phyloP scores from a whole-genome alignment of 2,888 invertebrate genomes.

The Tetragnatha montana region DNA sequence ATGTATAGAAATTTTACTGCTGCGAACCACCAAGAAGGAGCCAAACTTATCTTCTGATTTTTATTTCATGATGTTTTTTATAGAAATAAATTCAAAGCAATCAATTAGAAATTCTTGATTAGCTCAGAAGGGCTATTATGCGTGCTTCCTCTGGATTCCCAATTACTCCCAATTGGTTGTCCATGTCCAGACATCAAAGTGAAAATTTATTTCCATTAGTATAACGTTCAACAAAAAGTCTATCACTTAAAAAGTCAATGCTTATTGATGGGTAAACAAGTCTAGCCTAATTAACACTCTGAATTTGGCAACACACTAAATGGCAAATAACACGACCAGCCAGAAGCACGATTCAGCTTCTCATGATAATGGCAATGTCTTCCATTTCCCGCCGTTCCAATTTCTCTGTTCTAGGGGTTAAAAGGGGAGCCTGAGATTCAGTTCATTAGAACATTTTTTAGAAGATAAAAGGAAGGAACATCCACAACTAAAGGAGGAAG shows the following conservation, averaged over 20 bases:
- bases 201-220: neutral
- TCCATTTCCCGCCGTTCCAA: constrained; percentile 20
- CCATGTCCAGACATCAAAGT: neutral
- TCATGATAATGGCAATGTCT: neutral
- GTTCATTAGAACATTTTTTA: constrained; percentile 51
- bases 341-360: neutral
- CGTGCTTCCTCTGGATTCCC: too few species aligned
- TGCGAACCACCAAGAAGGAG: too few species aligned
- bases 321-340: constrained; percentile 29
- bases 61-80: too few species aligned
- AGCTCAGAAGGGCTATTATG: too few species aligned
- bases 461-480: constrained; percentile 33
- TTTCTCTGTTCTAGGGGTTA: constrained; percentile 36
- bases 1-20: too few species aligned
- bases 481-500: constrained; percentile 32
- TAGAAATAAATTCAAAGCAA: too few species aligned
- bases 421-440: constrained; percentile 48
- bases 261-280: constrained; percentile 12
- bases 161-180: too few species aligned
- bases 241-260: neutral
- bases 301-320: constrained; percentile 16
- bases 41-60: too few species aligned
- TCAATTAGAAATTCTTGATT: too few species aligned
- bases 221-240: neutral
- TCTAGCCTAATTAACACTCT: neutral